Base-by-base conservation (phyloP, 2,888 invertebrate genomes). In the Helicoverpa assulta region DNA sequence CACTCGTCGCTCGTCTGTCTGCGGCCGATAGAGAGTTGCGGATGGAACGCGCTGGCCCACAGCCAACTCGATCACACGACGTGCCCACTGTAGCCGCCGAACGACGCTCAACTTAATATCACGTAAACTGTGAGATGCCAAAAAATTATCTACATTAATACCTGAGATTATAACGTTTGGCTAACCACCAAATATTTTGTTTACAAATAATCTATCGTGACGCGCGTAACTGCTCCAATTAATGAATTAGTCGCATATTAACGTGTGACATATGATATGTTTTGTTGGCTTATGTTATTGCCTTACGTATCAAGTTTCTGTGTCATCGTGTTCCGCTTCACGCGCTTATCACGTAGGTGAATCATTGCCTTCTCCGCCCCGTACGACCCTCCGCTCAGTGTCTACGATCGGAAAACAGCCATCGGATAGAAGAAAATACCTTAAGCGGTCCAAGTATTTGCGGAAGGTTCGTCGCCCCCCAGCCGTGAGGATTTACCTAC, bases 1-100 rank as follows among this genome's bases (percentile, higher is more conserved):
- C 90, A 91, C 87, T 93, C 90, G 92, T 92, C 92, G 90, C 89
- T 93, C 90, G 89, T 89, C 88, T 86, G 90, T 90, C 91, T 90
- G 92, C 85, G 91, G 90, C 85, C 88, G 67, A 92, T 91, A 89
- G 91, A 88, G 89, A 88, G 88, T 88, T 85, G 89, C 84, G 85
- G 86, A 86, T 87, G 88, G 78, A 86, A 82, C 83, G 83, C 77
- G 76, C 82, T 94, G 95, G 94, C 92, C 62, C 63, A 57, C 54
- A 19, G 92, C 95, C 95, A 95, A 93, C 88, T 91, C 92, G 91
- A 94, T 92, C 91, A 89, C 88, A 87, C 71, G 65, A 47, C 70
- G 66, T 54, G 76, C 84, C 85, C 77, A 80, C 90, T 81, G 86
- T 88, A 90, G 84, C 84, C 85, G 80, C 83, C 82, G 78, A 85